Conservation (phyloP, 1,140 invertebrate genomes). For the Palaemon carinicauda region DNA sequence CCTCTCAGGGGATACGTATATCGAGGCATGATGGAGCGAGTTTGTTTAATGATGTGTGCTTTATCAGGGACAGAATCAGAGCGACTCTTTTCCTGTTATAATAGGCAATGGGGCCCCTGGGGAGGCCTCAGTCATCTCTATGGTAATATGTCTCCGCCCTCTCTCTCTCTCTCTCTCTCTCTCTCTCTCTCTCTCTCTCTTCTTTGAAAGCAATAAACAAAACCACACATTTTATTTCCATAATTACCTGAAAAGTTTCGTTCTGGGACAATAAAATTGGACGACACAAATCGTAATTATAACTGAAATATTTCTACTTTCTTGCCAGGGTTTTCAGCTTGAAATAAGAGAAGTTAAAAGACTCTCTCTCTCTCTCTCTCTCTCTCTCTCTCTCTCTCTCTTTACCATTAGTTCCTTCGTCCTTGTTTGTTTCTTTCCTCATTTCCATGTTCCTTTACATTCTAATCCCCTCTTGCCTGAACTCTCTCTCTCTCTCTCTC, state of each 20-base stretch:
- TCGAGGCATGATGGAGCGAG: not conserved
- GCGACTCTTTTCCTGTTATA: constrained; percentile 26
- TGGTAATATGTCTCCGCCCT: constrained; percentile 25
- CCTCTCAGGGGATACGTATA: too few relatives aligned
- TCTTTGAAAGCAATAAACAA: not conserved
- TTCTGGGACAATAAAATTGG: too few relatives aligned
- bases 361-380: not conserved
- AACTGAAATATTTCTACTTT: too few relatives aligned
- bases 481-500: not conserved
- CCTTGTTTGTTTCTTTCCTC: not conserved
- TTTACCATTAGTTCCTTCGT: not conserved
- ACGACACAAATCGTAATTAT: too few relatives aligned
- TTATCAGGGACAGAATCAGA: constrained; percentile 18
- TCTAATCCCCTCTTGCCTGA: not conserved
- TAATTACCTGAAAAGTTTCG: too few relatives aligned
- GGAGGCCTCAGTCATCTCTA: constrained; percentile 42
- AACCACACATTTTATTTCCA: not conserved
- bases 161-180: constrained; percentile 34
- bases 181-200: not conserved
- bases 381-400: not conserved
- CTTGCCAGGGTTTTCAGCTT: too few relatives aligned
- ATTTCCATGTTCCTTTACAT: not conserved
- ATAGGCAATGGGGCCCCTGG: constrained; percentile 7
- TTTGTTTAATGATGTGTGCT: constrained; percentile 36
- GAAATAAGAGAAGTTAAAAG: too few relatives aligned